phyloP scores from a whole-genome alignment of 2,797 vertebrate species.

The Synaphobranchus kaupii region DNA sequence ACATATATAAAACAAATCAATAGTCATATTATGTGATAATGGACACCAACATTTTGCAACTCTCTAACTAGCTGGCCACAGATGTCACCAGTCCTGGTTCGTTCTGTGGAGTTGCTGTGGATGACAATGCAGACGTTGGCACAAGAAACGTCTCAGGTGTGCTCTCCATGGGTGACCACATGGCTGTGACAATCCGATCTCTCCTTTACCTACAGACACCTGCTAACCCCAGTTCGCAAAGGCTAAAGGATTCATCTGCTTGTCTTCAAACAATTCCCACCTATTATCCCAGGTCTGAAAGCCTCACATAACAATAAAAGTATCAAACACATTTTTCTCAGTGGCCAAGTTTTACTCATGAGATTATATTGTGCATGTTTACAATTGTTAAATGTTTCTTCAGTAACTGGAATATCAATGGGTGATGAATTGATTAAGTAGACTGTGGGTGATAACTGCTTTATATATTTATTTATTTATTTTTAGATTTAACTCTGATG shows the following conservation, averaged over 20 bases:
- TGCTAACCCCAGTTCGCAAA: slow-evolving; percentile 50
- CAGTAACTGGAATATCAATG: slow-evolving; percentile 47
- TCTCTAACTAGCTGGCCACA: slow-evolving; percentile 26
- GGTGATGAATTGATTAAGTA: slow-evolving; percentile 64
- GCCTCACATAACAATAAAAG: slow-evolving; percentile 16
- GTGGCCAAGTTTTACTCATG: not conserved
- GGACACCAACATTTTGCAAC: not conserved
- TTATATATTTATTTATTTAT: slow-evolving; percentile 55
- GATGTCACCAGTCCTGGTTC: slow-evolving; percentile 47
- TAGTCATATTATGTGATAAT: not conserved
- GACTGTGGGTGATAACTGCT: slow-evolving; percentile 66
- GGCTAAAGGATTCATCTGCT: slow-evolving; percentile 51
- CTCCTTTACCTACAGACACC: slow-evolving; percentile 64
- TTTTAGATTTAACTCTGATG: slow-evolving; percentile 70
- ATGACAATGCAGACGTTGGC: slow-evolving; percentile 72
- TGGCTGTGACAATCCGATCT: slow-evolving; percentile 65
- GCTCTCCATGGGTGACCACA: slow-evolving; percentile 59
- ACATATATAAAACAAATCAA: too few species aligned
- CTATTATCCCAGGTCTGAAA: slow-evolving; percentile 13
- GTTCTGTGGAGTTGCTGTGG: slow-evolving; percentile 61
- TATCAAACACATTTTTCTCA: slow-evolving; percentile 4
- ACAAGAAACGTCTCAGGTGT: slow-evolving; percentile 65
- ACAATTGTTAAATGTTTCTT: slow-evolving; percentile 52
- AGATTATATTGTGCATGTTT: not conserved
- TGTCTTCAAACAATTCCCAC: slow-evolving; percentile 31